Evolutionary conservation across 2,113 vertebrate genomes (phyloP).

Genomic region (Colinus virginianus): DNA sequence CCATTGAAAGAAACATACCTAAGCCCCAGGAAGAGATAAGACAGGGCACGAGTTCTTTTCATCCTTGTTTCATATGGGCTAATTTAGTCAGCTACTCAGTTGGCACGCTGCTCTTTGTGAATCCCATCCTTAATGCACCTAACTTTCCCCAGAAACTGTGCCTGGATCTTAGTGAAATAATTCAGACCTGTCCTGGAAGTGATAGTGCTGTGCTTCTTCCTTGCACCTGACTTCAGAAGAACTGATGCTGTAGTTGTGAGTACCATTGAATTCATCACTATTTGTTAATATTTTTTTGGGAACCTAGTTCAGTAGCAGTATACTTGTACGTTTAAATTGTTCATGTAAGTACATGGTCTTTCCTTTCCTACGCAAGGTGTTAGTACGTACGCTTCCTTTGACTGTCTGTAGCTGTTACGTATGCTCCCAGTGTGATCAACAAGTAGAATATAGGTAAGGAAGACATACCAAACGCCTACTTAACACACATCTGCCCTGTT

Average conservation of each 20-base stretch:
- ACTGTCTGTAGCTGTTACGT: background rate
- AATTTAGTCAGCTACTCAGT: background rate
- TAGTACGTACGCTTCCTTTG: background rate
- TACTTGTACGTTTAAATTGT: background rate
- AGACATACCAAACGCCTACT: background rate
- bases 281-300: background rate
- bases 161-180: background rate
- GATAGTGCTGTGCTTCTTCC: background rate
- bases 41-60: background rate
- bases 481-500: background rate
- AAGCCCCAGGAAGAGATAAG: background rate
- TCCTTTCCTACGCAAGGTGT: background rate
- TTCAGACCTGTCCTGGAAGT: background rate
- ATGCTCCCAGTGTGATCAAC: background rate
- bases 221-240: background rate
- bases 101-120: background rate
- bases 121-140: background rate
- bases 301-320: background rate
- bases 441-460: background rate
- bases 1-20: background rate
- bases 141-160: background rate
- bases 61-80: background rate
- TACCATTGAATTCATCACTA: background rate
- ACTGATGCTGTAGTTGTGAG: background rate
- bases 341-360: background rate